phyloP scores from a whole-genome alignment of 2,888 invertebrate species.

The Penaeus monodon region DNA sequence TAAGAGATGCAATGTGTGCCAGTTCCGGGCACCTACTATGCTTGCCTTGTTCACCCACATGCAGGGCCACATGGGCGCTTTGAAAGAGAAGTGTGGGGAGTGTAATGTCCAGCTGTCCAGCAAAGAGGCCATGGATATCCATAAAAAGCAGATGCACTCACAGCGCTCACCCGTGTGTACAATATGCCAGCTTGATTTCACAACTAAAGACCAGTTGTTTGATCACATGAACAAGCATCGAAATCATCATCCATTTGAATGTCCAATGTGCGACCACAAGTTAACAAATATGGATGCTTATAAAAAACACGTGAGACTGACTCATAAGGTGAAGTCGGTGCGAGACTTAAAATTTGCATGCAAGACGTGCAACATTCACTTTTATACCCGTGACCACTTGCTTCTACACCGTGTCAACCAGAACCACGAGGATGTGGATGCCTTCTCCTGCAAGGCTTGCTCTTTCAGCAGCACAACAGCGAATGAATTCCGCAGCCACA shows the following conservation, averaged over 20 bases:
- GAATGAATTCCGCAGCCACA: conserved; percentile 54
- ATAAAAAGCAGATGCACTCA: conserved; percentile 52
- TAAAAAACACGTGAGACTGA: conserved; percentile 60
- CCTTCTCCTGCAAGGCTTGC: conserved; percentile 56
- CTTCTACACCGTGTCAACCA: conserved; percentile 61
- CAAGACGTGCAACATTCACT: conserved; percentile 57
- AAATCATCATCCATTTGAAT: conserved; percentile 57
- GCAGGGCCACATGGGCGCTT: conserved; percentile 60
- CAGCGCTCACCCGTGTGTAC: conserved; percentile 56
- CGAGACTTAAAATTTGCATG: conserved; percentile 57
- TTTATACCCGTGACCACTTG: conserved; percentile 61
- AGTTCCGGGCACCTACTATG: conserved; percentile 56
- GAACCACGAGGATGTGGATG: conserved; percentile 59
- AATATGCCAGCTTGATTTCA: conserved; percentile 57
- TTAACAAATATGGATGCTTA: conserved; percentile 62
- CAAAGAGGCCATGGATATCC: conserved; percentile 54
- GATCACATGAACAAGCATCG: conserved; percentile 64
- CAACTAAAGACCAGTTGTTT: conserved; percentile 62
- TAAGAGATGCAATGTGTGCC: conserved; percentile 59
- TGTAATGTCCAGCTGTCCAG: conserved; percentile 58
- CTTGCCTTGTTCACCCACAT: conserved; percentile 60
- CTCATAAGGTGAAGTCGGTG: conserved; percentile 59
- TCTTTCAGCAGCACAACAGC: conserved; percentile 40
- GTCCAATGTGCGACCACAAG: conserved; percentile 51
- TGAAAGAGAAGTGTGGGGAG: conserved; percentile 54